Evolutionary conservation across 2,113 vertebrate genomes (phyloP), one percentile per base, ranked within the genome.

Genomic region (Odontophorus gujanensis): DNA sequence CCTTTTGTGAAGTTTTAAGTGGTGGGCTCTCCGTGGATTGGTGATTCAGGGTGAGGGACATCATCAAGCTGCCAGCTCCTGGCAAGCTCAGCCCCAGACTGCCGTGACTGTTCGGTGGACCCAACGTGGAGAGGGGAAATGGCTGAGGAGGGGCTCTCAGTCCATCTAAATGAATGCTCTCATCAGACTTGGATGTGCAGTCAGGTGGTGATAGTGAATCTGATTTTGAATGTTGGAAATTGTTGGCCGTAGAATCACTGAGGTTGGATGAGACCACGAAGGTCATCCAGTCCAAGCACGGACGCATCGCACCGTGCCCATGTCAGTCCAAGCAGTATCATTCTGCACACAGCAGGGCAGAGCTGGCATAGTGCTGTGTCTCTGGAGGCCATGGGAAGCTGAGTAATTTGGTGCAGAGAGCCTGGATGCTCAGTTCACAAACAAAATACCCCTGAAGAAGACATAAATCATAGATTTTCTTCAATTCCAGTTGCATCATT

Each of bases 1-100:
- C 38, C 38, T 89, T 90, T 66, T 74, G 51, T 93, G 77, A 69
- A 74, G 32, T n/a, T 95, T 81, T 57, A 84, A 81, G 77, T 75
- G 84, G 89, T 65, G 47, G 65, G 67, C 84, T 83, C 89, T 88
- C 89, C 0, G 0, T 78, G 73, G 84, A 88, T 53, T 61, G 2
- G 0, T 86, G 80, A 68, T 90, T 92, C 86, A 71, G 57, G 50
- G 47, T 53, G 16, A 65, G 71, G 77, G 59, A 17, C 30, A 4
- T 11, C 51, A 53, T 11, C 51, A 53, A 38, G 21, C 36, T 61
- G 55, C 75, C 47, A 51, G 47, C n/a, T 79, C 72, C 43, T 18
- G 66, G 53, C 63, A 26, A 6, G 30, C 59, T 77, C 86, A 45
- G 51, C 12, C 51, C 45, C 68, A 86, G 66, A 74, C 90, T 71